A percentile compares a stretch with the other conserved stretches of the same genome.
Conservation (phyloP, 2,797 vertebrate genomes). For the Protonibea diacanthus region DNA sequence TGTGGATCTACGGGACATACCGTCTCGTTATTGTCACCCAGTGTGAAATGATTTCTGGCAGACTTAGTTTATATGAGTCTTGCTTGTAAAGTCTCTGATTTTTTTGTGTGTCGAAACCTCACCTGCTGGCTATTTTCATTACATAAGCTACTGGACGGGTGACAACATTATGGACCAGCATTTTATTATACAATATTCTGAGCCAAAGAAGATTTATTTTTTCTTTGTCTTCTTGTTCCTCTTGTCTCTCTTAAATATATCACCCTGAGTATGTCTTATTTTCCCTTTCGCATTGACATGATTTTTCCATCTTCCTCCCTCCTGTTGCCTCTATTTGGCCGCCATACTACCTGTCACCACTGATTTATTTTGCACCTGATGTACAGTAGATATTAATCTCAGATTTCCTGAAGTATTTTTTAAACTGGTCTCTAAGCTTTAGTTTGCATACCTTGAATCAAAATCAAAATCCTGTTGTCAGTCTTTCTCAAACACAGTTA, state of each 20-base stretch:
- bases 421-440: conserved; percentile 4
- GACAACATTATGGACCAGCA: background rate
- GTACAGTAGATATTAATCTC: conserved; percentile 14
- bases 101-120: background rate
- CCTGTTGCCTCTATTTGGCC: conserved; percentile 34
- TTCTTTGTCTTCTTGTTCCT: background rate
- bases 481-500: conserved; percentile 40
- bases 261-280: conserved; percentile 19
- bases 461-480: conserved; percentile 35
- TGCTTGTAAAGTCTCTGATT: background rate
- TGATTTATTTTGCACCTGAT: conserved; percentile 50
- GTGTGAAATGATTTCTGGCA: conserved; percentile 21
- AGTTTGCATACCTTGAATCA: conserved; percentile 31
- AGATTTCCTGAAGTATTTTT: conserved; percentile 30
- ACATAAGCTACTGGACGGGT: background rate
- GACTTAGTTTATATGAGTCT: background rate
- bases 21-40: conserved; percentile 4
- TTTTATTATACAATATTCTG: background rate
- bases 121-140: conserved; percentile 14
- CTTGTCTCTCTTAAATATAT: conserved; percentile 12
- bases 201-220: conserved; percentile 5
- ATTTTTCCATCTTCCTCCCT: conserved; percentile 21
- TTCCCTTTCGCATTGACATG: conserved; percentile 9
- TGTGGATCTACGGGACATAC: conserved; percentile 14
- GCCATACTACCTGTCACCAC: background rate